Base-by-base conservation (phyloP, 2,113 vertebrate species). In the Tyrannus savana region DNA sequence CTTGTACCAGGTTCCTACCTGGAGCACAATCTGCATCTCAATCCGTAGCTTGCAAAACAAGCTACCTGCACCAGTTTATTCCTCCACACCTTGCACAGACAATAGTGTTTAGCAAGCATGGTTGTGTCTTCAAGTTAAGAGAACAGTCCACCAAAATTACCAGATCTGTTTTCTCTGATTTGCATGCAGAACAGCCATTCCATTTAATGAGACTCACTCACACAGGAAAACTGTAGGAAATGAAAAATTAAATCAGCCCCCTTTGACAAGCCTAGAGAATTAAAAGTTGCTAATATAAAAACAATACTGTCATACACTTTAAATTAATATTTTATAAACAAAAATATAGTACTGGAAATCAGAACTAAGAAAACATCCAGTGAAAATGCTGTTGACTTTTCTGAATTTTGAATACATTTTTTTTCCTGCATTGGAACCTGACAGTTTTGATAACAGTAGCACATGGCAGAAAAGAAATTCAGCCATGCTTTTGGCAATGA, bases 191-290 rank as follows among this genome's bases (percentile, higher is more conserved):
- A 58, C 33, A 82, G 22, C 28, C 81, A 62, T 89, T 87, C 19
- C 11, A 10, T 89, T 93, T 93, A 83, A 95, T 64, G 28, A 84
- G 46, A 94, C 15, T 94, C 66, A 84, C 53, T 96, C 91, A 91
- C 33, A 93, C 31, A 94, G 67, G 37, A 37, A 37, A 95, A 83
- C 71, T 85, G 42, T 60, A 78, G 62, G 53, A 93, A 93, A 91
- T 79, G 10, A 59, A 91, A 95, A 95, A 53, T 18, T 85, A 95
- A 79, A 84, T 89, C 59, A 93, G 10, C 2, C 8, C 5, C 31
- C 41, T 87, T 93, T 93, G 75, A 91, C 37, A 83, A 95, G 49
- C 23, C 27, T 68, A 62, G 18, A 63, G 42, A 95, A 96, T 83
- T 91, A 87, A 58, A 19, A 69, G n/a, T 24, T 85, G 9, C 3